Conservation (phyloP, 2,888 invertebrate species). For the Nephrocerus scutellatus region DNA sequence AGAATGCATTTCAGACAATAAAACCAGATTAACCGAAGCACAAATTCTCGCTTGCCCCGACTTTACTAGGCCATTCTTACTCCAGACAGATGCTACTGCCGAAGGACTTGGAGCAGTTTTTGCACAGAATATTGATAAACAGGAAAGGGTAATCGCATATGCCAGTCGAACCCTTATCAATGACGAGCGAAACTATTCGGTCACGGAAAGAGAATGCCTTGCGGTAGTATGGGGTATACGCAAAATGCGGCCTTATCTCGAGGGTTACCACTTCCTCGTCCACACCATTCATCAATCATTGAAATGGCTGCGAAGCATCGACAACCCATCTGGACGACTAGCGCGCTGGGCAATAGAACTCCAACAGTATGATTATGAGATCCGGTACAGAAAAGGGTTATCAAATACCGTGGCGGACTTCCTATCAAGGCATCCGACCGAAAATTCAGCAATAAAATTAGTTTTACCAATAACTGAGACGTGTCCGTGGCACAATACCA, state of each 20-base stretch:
- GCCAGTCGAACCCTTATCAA: neutral
- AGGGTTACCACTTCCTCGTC: neutral
- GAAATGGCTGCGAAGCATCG: conserved; percentile 3
- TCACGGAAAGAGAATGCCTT: too few relatives aligned
- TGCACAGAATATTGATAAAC: neutral
- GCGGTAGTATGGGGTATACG: too few relatives aligned
- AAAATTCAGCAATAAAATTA: too few relatives aligned
- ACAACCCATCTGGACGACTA: conserved; percentile 8
- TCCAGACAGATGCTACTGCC: neutral
- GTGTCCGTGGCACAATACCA: neutral
- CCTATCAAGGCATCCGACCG: neutral
- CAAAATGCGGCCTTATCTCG: conserved; percentile 2
- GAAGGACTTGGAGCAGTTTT: neutral
- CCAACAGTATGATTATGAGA: neutral
- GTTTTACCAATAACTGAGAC: too few relatives aligned
- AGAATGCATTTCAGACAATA: too few relatives aligned
- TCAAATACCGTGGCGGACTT: neutral
- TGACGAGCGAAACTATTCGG: neutral
- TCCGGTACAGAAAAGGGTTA: neutral
- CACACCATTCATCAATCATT: neutral
- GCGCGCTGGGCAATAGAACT: conserved; percentile 7
- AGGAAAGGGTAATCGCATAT: neutral
- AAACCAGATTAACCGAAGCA: neutral
- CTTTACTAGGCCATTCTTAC: neutral
- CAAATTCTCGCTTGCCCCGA: neutral